These are phyloP conservation scores for Malaclemys terrapin DNA, from an alignment of 2,113 vertebrate genomes.

Conservation along the genomic window DNA sequence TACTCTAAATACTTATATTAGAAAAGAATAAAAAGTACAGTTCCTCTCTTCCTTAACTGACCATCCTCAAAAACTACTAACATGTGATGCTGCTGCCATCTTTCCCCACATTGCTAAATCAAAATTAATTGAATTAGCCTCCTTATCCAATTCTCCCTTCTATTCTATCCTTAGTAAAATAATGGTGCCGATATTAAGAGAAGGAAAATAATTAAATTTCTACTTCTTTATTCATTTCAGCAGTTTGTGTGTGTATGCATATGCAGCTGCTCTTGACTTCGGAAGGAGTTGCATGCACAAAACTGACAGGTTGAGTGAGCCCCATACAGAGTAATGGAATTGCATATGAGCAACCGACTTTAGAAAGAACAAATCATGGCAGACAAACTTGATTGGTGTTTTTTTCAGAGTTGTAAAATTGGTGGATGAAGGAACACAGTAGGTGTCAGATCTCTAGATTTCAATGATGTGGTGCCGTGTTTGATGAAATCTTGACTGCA, in stretches of 20 bases:
- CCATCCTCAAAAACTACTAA: neutral
- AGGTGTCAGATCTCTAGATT: conserved; percentile 8
- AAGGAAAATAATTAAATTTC: neutral
- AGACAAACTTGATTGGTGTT: neutral
- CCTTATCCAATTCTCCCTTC: neutral
- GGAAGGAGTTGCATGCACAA: neutral
- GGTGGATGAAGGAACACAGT: conserved; percentile 34
- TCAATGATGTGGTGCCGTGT: neutral
- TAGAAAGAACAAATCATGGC: conserved; percentile 28
- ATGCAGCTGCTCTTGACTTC: neutral
- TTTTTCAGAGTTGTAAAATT: conserved; percentile 34
- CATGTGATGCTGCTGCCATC: neutral
- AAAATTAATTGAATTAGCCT: neutral
- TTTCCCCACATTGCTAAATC: neutral
- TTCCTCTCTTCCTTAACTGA: neutral
- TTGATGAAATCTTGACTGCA: conserved; percentile 20
- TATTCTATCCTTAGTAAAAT: neutral
- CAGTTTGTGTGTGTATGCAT: neutral
- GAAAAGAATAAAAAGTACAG: too few relatives aligned
- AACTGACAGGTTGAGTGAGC: neutral
- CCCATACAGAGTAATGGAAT: neutral
- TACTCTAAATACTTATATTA: neutral
- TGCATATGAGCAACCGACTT: neutral
- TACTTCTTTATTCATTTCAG: neutral
- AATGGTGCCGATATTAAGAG: neutral